Evolutionary conservation across 37 sponge, comb jelly and placozoan genomes (phyloP).

Genomic region (Cladorhizidae sp.): DNA sequence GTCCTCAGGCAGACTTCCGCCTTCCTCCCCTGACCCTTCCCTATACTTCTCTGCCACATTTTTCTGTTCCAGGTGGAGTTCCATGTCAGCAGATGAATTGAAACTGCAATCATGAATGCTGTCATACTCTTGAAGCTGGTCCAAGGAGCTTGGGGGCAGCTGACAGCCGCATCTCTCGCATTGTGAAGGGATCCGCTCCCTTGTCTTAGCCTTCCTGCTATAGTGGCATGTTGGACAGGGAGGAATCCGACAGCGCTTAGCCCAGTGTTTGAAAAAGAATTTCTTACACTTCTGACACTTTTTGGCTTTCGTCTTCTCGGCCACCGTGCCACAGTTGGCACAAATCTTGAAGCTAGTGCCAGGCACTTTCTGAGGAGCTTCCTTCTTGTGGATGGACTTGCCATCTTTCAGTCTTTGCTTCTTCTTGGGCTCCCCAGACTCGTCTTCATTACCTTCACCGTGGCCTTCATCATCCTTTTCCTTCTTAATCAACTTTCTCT

Average conservation of each 20-base stretch:
- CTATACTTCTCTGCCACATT: neutral
- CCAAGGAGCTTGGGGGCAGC: neutral
- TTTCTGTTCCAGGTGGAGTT: neutral
- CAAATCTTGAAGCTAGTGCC: slow-evolving; percentile 32
- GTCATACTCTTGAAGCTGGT: neutral
- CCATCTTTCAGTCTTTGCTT: neutral
- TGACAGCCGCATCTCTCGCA: slow-evolving; percentile 43
- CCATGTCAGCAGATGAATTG: neutral
- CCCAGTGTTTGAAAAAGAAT: slow-evolving; percentile 42
- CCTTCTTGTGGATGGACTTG: neutral
- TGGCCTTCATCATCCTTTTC: neutral
- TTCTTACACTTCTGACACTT: slow-evolving; percentile 58
- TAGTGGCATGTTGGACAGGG: slow-evolving; percentile 62
- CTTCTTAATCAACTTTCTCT: neutral
- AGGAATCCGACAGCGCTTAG: slow-evolving; percentile 28
- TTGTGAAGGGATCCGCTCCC: neutral
- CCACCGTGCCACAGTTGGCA: slow-evolving; percentile 36
- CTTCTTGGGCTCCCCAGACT: neutral
- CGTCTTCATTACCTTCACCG: neutral
- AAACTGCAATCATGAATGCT: neutral
- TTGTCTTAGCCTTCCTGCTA: slow-evolving; percentile 10
- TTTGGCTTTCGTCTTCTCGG: slow-evolving; percentile 37
- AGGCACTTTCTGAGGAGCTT: neutral
- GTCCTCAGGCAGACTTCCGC: too few relatives aligned
- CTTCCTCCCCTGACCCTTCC: neutral